These are phyloP conservation scores for Drosophila pachea DNA, from an alignment of 1,140 invertebrate species.

Conservation along the genomic window DNA sequence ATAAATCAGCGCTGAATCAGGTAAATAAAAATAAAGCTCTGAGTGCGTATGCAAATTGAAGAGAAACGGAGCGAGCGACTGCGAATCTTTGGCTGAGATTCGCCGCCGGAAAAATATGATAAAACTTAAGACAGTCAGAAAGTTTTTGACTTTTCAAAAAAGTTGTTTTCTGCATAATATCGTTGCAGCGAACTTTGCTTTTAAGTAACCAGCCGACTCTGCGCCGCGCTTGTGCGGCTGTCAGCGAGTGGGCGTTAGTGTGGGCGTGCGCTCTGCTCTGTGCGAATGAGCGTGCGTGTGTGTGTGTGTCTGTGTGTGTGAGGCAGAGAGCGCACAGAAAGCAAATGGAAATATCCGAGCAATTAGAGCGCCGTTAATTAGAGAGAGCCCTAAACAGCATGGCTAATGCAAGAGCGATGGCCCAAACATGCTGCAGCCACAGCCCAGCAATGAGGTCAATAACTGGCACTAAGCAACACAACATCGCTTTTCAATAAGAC, in stretches of 20 bases:
- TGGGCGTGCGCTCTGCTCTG: too few relatives aligned
- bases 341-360: constrained; percentile 37
- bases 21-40: constrained; percentile 77
- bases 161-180: constrained; percentile 67
- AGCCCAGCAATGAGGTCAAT: constrained; percentile 15
- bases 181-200: constrained; percentile 50
- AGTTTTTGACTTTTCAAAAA: constrained; percentile 55
- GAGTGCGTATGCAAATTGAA: constrained; percentile 76
- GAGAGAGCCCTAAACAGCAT: constrained; percentile 51
- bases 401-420: constrained; percentile 32
- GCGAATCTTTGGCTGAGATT: constrained; percentile 61
- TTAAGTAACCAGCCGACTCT: constrained; percentile 21
- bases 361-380: constrained; percentile 60
- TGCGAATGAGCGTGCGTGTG: constrained; percentile 2
- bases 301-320: not conserved
- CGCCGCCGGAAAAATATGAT: constrained; percentile 67
- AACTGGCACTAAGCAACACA: constrained; percentile 13
- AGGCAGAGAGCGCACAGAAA: not conserved
- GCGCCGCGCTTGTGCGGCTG: not conserved
- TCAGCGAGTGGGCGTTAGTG: not conserved
- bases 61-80: constrained; percentile 40
- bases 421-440: constrained; percentile 11
- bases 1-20: constrained; percentile 76
- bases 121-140: constrained; percentile 69
- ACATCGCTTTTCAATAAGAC: not conserved